Percentiles rank a stretch among this genome's conserved stretches.
Evolutionary conservation across 2,888 invertebrate species (phyloP).

Genomic region (Agapetus fuscipes): DNA sequence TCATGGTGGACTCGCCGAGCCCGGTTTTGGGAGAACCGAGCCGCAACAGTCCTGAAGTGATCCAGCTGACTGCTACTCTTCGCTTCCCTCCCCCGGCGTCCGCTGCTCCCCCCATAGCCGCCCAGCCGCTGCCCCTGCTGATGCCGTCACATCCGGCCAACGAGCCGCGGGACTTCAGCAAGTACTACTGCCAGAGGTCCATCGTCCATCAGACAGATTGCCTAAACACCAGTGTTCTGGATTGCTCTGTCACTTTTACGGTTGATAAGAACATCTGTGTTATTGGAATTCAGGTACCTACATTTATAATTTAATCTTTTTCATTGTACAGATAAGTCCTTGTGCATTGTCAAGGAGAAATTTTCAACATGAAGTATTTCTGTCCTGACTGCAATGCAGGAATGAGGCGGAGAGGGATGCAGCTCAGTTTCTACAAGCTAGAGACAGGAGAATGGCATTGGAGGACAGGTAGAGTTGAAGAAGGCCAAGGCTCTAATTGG

Average conservation of each 20-base stretch:
- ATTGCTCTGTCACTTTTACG: slow-evolving; percentile 70
- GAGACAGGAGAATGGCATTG: too few species aligned
- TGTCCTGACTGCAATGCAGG: too few species aligned
- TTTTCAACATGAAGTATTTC: too few species aligned
- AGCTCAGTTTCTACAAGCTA: too few species aligned
- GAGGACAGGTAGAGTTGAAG: too few species aligned
- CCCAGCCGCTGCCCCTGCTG: slow-evolving; percentile 1
- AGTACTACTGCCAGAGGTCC: slow-evolving; percentile 60
- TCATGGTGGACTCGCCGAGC: slow-evolving; percentile 38
- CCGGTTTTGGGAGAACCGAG: slow-evolving; percentile 36
- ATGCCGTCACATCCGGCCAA: slow-evolving; percentile 1
- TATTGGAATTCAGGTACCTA: slow-evolving; percentile 54
- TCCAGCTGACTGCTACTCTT: too few species aligned
- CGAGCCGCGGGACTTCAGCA: slow-evolving; percentile 36
- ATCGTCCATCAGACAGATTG: slow-evolving; percentile 61
- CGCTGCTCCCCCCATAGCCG: slow-evolving; percentile 2
- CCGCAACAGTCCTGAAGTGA: slow-evolving; percentile 22
- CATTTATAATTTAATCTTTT: not conserved
- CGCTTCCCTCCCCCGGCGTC: slow-evolving; percentile 5
- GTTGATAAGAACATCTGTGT: slow-evolving; percentile 74
- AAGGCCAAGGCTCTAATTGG: too few species aligned
- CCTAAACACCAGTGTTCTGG: slow-evolving; percentile 64
- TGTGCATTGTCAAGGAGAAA: too few species aligned
- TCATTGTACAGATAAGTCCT: too few species aligned
- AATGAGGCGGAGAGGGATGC: too few species aligned